Evolutionary conservation across 2,797 vertebrate species (phyloP).

Genomic region (Alauda arvensis): DNA sequence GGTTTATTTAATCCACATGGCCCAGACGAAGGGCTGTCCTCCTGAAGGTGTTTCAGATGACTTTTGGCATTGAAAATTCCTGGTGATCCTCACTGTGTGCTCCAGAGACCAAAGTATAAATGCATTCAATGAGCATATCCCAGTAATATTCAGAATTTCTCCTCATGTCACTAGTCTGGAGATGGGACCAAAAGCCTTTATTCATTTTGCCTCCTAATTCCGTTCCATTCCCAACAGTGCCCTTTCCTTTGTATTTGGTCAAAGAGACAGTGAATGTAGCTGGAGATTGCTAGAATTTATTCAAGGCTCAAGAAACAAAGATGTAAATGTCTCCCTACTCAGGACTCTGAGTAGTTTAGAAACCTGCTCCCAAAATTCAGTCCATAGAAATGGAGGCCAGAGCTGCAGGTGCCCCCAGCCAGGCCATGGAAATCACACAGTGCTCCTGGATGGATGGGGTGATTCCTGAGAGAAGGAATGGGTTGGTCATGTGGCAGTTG

Average conservation of each 20-base stretch:
- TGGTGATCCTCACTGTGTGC: background rate
- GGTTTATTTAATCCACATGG: background rate
- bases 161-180: background rate
- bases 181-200: background rate
- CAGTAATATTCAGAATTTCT: background rate
- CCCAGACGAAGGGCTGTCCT: background rate
- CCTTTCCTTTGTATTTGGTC: background rate
- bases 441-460: background rate
- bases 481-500: background rate
- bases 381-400: background rate
- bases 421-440: background rate
- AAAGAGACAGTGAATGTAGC: background rate
- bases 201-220: background rate
- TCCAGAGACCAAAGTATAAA: background rate
- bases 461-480: background rate
- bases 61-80: conserved; percentile 48
- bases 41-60: background rate
- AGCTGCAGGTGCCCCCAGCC: background rate
- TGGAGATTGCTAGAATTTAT: background rate
- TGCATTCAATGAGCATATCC: background rate
- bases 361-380: background rate
- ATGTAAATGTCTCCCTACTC: background rate
- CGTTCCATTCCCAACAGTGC: background rate
- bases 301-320: background rate
- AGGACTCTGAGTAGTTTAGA: background rate